Conservation (phyloP, 2,888 invertebrate genomes). For the Catotricha subobsoleta region DNA sequence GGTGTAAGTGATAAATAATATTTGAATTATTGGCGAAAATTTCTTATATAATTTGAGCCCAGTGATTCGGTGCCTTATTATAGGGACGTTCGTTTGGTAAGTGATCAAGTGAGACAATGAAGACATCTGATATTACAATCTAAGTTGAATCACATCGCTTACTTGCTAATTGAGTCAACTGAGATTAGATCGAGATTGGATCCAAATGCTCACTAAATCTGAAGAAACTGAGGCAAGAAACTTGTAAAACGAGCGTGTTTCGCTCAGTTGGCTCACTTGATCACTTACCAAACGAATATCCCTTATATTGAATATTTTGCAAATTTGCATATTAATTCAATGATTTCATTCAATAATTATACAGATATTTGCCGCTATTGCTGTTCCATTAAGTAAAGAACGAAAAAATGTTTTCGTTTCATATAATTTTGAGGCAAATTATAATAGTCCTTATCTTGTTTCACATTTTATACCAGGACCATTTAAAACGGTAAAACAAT, state of each 20-base stretch:
- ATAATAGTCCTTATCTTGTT: conserved; percentile 17
- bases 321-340: too few species aligned
- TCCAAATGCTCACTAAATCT: too few species aligned
- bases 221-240: too few species aligned
- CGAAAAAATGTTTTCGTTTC: conserved; percentile 43
- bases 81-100: background rate
- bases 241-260: too few species aligned
- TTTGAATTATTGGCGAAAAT: background rate
- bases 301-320: too few species aligned
- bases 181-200: too few species aligned
- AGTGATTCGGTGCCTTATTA: conserved; percentile 1
- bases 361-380: conserved; percentile 45
- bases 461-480: conserved; percentile 1
- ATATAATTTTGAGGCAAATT: conserved; percentile 47
- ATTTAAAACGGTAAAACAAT: background rate
- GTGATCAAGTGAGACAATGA: background rate
- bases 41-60: background rate
- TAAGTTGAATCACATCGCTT: too few species aligned
- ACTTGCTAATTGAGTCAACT: too few species aligned
- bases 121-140: too few species aligned
- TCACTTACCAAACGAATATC: too few species aligned
- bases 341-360: too few species aligned
- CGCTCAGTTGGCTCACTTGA: too few species aligned
- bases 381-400: conserved; percentile 42
- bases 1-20: conserved; percentile 13